These are phyloP conservation scores for Theonella swinhoei DNA, from an alignment of 37 sponge, comb jelly and placozoan genomes.

Conservation along the genomic window DNA sequence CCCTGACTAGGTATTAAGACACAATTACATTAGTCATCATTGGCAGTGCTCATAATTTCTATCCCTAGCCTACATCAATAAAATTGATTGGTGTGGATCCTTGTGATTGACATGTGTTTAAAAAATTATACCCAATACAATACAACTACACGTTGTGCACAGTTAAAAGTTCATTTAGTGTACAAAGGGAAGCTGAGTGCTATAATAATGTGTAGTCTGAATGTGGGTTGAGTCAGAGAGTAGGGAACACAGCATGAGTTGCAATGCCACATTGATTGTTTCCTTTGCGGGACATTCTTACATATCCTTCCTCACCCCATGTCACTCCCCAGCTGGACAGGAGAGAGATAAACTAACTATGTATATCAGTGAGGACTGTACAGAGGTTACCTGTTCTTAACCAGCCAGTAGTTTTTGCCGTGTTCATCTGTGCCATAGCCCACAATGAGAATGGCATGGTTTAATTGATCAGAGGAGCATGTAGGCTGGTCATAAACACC, in stretches of 20 bases:
- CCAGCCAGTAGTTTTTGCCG: conserved; percentile 72
- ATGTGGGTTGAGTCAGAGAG: not conserved
- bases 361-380: not conserved
- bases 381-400: conserved; percentile 77
- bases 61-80: too few species aligned
- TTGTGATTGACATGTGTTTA: not conserved
- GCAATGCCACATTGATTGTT: conserved; percentile 13
- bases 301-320: not conserved
- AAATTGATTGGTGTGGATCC: not conserved
- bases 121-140: conserved; percentile 5
- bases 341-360: not conserved
- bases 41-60: too few species aligned
- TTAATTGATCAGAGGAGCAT: conserved; percentile 66
- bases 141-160: conserved; percentile 31
- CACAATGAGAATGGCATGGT: conserved; percentile 81
- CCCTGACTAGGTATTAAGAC: too few species aligned
- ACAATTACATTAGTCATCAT: too few species aligned
- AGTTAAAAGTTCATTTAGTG: conserved; percentile 38
- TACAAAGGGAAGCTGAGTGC: too few species aligned
- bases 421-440: conserved; percentile 77
- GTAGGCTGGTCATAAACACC: conserved; percentile 80
- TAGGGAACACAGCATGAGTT: not conserved
- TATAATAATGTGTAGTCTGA: too few species aligned
- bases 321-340: conserved; percentile 2
- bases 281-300: not conserved